Evolutionary conservation across 1,140 invertebrate genomes (phyloP), one percentile per base, ranked within the genome.

Genomic region (Cotesia glomerata): DNA sequence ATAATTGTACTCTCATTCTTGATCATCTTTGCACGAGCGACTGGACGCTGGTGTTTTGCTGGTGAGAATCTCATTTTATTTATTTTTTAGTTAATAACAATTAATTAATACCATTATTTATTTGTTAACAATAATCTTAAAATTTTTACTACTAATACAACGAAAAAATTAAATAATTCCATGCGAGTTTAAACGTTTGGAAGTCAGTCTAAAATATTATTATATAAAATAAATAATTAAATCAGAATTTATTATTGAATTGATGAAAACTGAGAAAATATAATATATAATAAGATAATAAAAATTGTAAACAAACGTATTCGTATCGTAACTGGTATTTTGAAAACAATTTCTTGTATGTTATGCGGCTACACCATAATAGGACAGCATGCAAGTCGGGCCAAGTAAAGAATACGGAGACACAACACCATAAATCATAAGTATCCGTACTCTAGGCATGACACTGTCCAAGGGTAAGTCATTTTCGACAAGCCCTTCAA

Each of bases 21-120:
- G 32, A 76, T 92, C n/a, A 87, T 94, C 54, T 94, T 94, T 82
- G 93, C 93, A 58, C 91, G 92, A 75, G 90, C 91, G 58, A 94
- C 93, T 64, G 92, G 92, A 77, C 89, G 92, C 83, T 94, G 93
- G 93, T 95, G 93, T 84, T 95, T 94, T 82, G 92, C 91, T 85
- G 93, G 93, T 94, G 87, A 92, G 91, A 92, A 69, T 76, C 83
- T 80, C 74, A 35, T 56, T 71, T 52, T 62, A 54, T 45, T 45
- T 63, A 9, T 62, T 3, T 9, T 26, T 68, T 56, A 26, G 26
- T 26, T 26, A 26, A 26, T 9, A 65, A 16, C 5, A 66, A 13
- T 66, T 68, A 59, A 32, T 26, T 59, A n/a, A 54, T 54, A 14
- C 11, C 16, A 14, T 54, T 13, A n/a, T 54, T 14, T 14, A 54